Conservation (phyloP, 2,888 invertebrate genomes). For the Torymus auratus region DNA sequence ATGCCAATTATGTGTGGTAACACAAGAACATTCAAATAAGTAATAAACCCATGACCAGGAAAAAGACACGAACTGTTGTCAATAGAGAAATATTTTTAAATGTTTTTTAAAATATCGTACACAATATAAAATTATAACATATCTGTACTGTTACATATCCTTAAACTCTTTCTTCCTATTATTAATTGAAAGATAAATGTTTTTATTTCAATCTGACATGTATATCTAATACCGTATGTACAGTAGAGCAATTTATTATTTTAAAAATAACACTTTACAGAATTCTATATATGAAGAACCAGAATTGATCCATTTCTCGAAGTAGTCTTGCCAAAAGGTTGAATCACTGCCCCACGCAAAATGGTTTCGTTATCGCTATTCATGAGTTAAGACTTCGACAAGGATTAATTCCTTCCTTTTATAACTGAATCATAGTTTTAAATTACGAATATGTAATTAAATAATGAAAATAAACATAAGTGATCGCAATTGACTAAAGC, state of each 20-base stretch:
- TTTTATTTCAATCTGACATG: neutral
- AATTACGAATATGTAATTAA: slow-evolving; percentile 15
- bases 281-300: too few relatives aligned
- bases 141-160: too few relatives aligned
- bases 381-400: neutral
- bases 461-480: slow-evolving; percentile 11
- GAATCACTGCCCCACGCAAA: neutral
- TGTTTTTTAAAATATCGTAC: too few relatives aligned
- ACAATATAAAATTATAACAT: too few relatives aligned
- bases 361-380: neutral
- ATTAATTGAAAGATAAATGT: too few relatives aligned
- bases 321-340: neutral
- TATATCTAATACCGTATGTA: slow-evolving; percentile 28
- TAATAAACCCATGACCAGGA: too few relatives aligned
- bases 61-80: too few relatives aligned
- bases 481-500: slow-evolving; percentile 31
- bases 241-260: neutral
- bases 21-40: too few relatives aligned
- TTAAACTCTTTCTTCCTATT: too few relatives aligned
- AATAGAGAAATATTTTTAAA: too few relatives aligned
- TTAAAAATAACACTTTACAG: neutral
- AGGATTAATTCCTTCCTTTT: neutral
- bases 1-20: too few relatives aligned
- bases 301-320: too few relatives aligned
- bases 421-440: neutral